These are phyloP conservation scores for Drosophila tanythrix DNA, from an alignment of 2,888 invertebrate genomes.

Conservation along the genomic window DNA sequence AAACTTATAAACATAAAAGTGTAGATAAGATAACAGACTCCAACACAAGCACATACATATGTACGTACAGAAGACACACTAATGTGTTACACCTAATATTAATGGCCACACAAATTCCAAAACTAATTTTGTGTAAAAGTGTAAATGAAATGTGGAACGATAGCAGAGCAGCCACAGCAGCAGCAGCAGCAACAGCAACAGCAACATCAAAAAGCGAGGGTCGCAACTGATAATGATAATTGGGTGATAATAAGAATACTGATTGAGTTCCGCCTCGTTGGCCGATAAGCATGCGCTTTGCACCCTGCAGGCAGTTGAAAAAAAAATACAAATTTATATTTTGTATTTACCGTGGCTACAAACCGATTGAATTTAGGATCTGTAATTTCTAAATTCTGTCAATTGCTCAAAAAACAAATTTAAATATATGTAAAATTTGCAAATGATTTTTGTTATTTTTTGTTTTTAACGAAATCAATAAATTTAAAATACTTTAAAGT, in stretches of 20 bases:
- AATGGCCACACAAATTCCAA: slow-evolving; percentile 13
- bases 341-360: not conserved
- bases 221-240: slow-evolving; percentile 58
- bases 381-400: not conserved
- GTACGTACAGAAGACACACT: not conserved
- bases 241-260: slow-evolving; percentile 48
- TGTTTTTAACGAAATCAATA: not conserved
- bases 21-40: slow-evolving; percentile 36
- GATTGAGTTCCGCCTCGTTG: slow-evolving; percentile 53
- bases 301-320: not conserved
- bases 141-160: slow-evolving; percentile 13
- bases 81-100: slow-evolving; percentile 18
- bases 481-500: not conserved
- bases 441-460: not conserved
- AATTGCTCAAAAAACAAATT: not conserved
- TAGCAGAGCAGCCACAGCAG: slow-evolving; percentile 6
- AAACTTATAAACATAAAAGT: slow-evolving; percentile 39
- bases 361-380: no score
- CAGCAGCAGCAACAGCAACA: slow-evolving; percentile 2
- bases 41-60: not conserved
- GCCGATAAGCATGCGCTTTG: slow-evolving; percentile 31
- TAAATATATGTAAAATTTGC: not conserved
- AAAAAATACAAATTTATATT: not conserved
- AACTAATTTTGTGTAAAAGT: slow-evolving; percentile 25
- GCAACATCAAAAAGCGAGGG: slow-evolving; percentile 12